Evolutionary conservation across 2,797 vertebrate genomes (phyloP).

Genomic region (Rhinella marina): DNA sequence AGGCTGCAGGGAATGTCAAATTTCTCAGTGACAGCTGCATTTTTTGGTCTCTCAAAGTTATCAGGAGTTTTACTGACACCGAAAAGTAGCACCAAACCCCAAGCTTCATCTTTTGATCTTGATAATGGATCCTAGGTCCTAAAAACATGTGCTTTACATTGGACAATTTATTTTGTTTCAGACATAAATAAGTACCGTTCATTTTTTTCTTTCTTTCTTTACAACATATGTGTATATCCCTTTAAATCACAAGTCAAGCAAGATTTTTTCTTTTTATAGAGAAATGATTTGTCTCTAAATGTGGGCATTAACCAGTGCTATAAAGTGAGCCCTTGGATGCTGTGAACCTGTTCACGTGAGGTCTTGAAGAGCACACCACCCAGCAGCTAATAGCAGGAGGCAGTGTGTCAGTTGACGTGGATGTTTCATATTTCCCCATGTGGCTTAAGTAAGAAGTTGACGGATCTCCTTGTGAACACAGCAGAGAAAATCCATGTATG

Average conservation of each 20-base stretch:
- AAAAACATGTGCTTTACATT: background rate
- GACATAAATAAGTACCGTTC: conserved; percentile 40
- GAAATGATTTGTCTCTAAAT: conserved; percentile 12
- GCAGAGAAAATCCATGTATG: conserved; percentile 94
- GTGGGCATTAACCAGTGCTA: background rate
- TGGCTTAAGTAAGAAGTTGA: conserved; percentile 89
- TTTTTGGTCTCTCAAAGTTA: no score
- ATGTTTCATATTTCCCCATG: conserved; percentile 51
- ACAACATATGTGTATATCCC: conserved; percentile 9
- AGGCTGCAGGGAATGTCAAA: background rate
- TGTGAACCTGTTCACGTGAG: conserved; percentile 69
- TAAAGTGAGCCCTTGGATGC: conserved; percentile 56
- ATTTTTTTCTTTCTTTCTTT: background rate
- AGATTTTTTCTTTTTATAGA: background rate
- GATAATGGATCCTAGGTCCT: background rate
- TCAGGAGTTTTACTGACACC: no score
- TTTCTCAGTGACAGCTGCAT: background rate
- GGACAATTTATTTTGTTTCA: conserved; percentile 19
- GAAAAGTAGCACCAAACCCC: background rate
- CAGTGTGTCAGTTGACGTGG: conserved; percentile 59
- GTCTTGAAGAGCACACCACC: conserved; percentile 63
- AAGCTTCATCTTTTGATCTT: background rate
- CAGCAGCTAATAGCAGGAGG: conserved; percentile 56
- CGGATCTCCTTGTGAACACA: conserved; percentile 92
- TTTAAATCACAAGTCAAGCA: background rate